A percentile compares a stretch with the other conserved stretches of the same genome.
phyloP scores from a whole-genome alignment of 2,888 invertebrate species.

The Ophion ventricosus region DNA sequence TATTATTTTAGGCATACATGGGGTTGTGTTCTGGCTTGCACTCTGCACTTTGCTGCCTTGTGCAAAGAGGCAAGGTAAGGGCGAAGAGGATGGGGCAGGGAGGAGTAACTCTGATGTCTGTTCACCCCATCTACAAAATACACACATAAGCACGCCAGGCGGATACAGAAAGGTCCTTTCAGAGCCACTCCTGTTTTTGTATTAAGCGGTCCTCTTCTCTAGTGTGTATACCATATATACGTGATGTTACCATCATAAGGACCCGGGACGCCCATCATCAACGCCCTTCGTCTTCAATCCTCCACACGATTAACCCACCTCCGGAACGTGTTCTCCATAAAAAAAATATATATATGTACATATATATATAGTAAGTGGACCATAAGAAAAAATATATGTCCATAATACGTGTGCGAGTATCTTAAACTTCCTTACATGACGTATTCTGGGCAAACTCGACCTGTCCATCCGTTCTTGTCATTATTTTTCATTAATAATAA shows the following conservation, averaged over 20 bases:
- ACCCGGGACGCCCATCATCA: conserved; percentile 61
- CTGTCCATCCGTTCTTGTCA: background rate
- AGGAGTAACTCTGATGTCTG: conserved; percentile 34
- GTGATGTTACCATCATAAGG: conserved; percentile 51
- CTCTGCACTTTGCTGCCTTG: conserved; percentile 56
- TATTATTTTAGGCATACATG: conserved; percentile 62
- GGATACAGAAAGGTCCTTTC: conserved; percentile 53
- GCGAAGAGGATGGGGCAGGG: background rate
- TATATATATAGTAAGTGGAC: background rate
- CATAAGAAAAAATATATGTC: too few species aligned
- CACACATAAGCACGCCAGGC: conserved; percentile 1
- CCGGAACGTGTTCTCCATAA: conserved; percentile 56
- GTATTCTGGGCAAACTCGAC: background rate
- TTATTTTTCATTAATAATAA: background rate
- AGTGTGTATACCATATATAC: conserved; percentile 25
- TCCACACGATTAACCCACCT: conserved; percentile 66
- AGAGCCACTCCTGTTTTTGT: conserved; percentile 62
- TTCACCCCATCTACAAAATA: conserved; percentile 40
- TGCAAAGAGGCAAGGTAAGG: background rate
- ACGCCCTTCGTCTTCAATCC: conserved; percentile 65
- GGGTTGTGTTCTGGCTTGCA: conserved; percentile 30
- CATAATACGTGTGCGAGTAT: background rate
- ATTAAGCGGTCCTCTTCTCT: conserved; percentile 60
- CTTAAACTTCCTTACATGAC: background rate
- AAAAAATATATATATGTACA: conserved; percentile 44